Evolutionary conservation across 2,113 vertebrate genomes (phyloP).

Genomic region (Chunga burmeisteri): DNA sequence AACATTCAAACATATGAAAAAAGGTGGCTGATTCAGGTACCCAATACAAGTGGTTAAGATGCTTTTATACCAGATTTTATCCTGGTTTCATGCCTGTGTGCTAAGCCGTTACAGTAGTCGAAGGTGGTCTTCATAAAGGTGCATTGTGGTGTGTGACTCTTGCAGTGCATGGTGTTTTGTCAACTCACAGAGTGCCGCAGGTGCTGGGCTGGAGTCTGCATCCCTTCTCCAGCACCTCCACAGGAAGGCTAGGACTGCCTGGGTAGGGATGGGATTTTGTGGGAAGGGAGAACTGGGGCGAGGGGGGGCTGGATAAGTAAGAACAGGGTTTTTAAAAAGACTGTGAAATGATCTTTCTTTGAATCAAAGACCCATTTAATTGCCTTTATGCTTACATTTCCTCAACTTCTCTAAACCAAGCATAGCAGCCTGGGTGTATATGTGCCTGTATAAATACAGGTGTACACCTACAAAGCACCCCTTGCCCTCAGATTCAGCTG

Average conservation of each 20-base stretch:
- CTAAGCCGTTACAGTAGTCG: neutral
- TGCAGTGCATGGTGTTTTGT: neutral
- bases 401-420: neutral
- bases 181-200: fast-evolving
- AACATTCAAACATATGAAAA: neutral
- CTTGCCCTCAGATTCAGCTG: neutral
- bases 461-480: neutral
- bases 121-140: neutral
- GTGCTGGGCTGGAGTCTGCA: neutral
- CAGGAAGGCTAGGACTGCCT: neutral
- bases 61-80: neutral
- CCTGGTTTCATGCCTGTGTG: neutral
- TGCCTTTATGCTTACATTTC: neutral
- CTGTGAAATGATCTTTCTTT: neutral
- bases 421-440: neutral
- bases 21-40: neutral
- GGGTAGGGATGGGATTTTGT: neutral
- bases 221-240: neutral
- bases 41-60: neutral
- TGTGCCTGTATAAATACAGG: neutral
- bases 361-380: neutral
- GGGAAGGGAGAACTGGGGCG: neutral
- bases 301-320: neutral
- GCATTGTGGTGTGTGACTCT: neutral
- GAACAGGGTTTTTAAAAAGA: neutral